Base-by-base conservation (phyloP, 2,797 vertebrate genomes). In the Dipus sagitta region DNA sequence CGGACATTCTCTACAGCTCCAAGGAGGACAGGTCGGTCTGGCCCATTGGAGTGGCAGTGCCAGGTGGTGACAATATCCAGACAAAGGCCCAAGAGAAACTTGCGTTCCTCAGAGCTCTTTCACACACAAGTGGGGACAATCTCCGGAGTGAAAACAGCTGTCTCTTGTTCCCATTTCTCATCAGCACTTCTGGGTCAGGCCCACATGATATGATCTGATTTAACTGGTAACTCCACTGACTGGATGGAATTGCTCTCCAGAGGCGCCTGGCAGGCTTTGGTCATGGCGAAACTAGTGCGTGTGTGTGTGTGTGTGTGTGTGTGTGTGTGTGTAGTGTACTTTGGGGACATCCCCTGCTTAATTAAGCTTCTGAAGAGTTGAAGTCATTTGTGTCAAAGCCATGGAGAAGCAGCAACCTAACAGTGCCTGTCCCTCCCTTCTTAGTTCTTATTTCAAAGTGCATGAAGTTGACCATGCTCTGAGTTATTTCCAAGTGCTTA, bases 161-260 rank as follows among this genome's bases (percentile, higher is more conserved):
- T 62, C 86, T 91, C 2, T 84, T 95, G n/a, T 97, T 96, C 75
- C 93, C 89, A 6, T 96, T 97, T 97, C 97, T 97, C 87, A 94
- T 95, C 30, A 24, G 65, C 86, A 64, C 90, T 96, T 97, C 96
- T 12, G 74, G 92, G 93, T 92, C 93, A 18, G 80, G 76, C 94
- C 88, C 89, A 26, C 90, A 87, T 21, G 80, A 65, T 77, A 52
- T 93, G 26, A 74, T 94, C 88, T 91, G 76, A 97, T 86, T 79
- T 58, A 30, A 2, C 62, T 82, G 38, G 80, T 93, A 76, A 77
- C 70, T 89, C 60, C 60, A 64, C 71, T 76, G 70, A 74, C 84
- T 65, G 67, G 26, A 62, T 38, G 34, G 77, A 71, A 34, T 88
- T 9, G 75, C 78, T 95, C 71, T 74, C 5, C 1, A 15, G 15